Evolutionary conservation across 2,797 vertebrate genomes (phyloP).

Genomic region (Gallirallus australis): DNA sequence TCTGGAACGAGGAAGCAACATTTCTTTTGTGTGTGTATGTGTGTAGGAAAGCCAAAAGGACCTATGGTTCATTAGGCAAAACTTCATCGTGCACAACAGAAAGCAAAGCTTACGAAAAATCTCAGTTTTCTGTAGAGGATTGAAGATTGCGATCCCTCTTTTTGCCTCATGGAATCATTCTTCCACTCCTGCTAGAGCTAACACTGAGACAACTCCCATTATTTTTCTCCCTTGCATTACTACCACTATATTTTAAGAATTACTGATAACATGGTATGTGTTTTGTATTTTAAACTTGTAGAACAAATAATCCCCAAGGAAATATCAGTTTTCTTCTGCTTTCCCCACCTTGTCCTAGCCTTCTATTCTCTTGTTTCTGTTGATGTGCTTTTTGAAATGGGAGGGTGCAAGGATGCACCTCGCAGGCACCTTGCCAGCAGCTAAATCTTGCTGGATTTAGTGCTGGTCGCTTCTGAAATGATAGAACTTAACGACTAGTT

Average conservation of each 20-base stretch:
- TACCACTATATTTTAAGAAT: background rate
- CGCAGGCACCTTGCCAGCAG: background rate
- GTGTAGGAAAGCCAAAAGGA: background rate
- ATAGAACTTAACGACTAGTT: background rate
- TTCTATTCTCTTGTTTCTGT: background rate
- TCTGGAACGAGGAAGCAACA: background rate
- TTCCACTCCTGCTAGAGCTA: background rate
- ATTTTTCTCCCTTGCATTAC: background rate
- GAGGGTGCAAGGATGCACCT: background rate
- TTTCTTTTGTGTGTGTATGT: background rate
- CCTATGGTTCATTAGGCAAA: background rate
- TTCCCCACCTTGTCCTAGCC: accelerated
- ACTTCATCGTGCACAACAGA: background rate
- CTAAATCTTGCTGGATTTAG: background rate
- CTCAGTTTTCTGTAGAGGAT: background rate
- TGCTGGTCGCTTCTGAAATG: background rate
- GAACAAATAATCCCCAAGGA: background rate
- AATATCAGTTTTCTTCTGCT: background rate
- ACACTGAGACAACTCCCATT: background rate
- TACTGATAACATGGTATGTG: background rate
- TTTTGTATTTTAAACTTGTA: background rate
- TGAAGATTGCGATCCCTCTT: background rate
- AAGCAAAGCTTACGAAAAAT: background rate
- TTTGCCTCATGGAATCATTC: background rate
- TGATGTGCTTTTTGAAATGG: background rate